phyloP scores from a whole-genome alignment of 2,113 vertebrate genomes.

The Crotalus viridis region DNA sequence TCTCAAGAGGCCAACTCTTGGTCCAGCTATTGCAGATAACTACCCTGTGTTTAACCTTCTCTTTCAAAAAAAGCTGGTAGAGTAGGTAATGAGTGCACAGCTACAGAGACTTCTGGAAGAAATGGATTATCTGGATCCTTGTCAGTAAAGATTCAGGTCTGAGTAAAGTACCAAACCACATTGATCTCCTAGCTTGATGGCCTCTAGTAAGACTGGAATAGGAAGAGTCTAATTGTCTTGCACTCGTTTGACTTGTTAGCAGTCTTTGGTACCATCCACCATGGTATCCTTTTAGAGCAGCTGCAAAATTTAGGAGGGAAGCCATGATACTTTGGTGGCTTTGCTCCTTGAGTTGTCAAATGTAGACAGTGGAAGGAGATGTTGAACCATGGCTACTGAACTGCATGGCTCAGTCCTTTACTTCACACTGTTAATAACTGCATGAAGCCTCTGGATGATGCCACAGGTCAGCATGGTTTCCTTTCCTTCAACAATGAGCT shows the following conservation, averaged over 20 bases:
- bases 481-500: not conserved
- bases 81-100: not conserved
- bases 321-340: not conserved
- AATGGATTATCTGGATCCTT: not conserved
- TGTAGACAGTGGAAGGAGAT: not conserved
- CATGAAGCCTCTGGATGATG: not conserved
- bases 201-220: not conserved
- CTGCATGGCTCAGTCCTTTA: not conserved
- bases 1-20: not conserved
- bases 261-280: not conserved
- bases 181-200: not conserved
- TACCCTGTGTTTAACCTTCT: not conserved
- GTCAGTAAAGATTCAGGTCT: not conserved
- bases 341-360: not conserved
- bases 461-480: not conserved
- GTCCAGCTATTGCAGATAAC: not conserved
- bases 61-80: not conserved
- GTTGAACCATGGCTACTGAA: not conserved
- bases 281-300: not conserved
- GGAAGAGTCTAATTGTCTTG: not conserved
- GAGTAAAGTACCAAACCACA: not conserved
- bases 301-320: not conserved
- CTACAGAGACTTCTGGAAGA: not conserved
- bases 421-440: not conserved
- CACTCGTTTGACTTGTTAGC: not conserved